Conservation (phyloP, 2,797 vertebrate species). For the Eidolon dupreanum region DNA sequence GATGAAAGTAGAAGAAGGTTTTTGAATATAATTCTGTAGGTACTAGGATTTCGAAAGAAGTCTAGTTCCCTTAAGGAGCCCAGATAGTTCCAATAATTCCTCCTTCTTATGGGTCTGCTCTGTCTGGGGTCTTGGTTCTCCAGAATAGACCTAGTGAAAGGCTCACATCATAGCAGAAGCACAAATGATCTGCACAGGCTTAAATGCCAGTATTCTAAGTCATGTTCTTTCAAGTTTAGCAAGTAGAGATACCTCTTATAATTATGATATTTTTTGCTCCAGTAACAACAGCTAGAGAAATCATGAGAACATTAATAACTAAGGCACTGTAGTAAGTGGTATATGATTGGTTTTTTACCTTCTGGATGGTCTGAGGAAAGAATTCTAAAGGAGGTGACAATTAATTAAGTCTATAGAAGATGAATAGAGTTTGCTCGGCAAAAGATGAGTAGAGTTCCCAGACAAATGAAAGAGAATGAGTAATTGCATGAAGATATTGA, state of each 20-base stretch:
- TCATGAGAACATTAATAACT: background rate
- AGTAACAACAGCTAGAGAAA: background rate
- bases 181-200: background rate
- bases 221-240: background rate
- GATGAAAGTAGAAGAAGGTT: background rate
- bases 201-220: background rate
- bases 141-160: background rate
- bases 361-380: background rate
- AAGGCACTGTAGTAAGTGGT: background rate
- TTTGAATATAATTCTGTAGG: background rate
- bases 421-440: background rate
- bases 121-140: background rate
- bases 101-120: background rate
- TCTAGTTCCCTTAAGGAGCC: background rate
- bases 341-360: background rate
- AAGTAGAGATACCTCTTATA: background rate
- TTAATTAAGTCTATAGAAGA: background rate
- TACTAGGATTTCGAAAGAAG: background rate
- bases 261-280: background rate
- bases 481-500: background rate
- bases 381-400: background rate
- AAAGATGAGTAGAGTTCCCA: background rate
- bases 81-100: background rate
- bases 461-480: background rate
- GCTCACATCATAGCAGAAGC: background rate